phyloP scores from a whole-genome alignment of 2,113 vertebrate genomes.

The Ibidorhyncha struthersii region DNA sequence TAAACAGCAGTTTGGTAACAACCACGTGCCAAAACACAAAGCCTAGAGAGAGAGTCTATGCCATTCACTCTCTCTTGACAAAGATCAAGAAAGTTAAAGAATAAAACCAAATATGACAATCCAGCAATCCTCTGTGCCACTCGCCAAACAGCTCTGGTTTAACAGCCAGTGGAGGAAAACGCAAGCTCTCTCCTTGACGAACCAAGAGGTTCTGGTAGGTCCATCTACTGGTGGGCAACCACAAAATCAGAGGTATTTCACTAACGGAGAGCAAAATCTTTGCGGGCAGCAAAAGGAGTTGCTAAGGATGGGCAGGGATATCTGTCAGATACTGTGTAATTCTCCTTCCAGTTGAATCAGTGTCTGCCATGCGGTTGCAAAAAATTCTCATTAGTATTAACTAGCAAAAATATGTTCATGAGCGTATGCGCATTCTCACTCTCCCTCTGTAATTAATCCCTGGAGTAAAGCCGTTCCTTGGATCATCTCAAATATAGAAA shows the following conservation, averaged over 20 bases:
- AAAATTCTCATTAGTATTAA: constrained; percentile 16
- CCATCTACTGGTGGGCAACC: background rate
- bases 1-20: background rate
- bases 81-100: background rate
- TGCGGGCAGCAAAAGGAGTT: background rate
- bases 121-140: background rate
- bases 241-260: background rate
- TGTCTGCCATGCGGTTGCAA: background rate
- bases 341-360: background rate
- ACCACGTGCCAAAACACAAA: background rate
- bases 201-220: background rate
- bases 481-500: constrained; percentile 22
- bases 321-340: background rate
- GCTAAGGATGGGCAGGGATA: background rate
- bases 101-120: background rate
- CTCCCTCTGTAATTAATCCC: constrained; percentile 21
- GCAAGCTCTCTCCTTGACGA: background rate
- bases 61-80: background rate
- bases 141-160: background rate
- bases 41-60: background rate
- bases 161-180: background rate
- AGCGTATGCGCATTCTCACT: background rate
- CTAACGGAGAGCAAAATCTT: background rate
- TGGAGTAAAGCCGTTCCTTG: constrained; percentile 12
- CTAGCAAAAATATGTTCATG: constrained; percentile 14